These are phyloP conservation scores for Pseudococcus longispinus DNA, from an alignment of 2,888 invertebrate genomes.

Conservation along the genomic window DNA sequence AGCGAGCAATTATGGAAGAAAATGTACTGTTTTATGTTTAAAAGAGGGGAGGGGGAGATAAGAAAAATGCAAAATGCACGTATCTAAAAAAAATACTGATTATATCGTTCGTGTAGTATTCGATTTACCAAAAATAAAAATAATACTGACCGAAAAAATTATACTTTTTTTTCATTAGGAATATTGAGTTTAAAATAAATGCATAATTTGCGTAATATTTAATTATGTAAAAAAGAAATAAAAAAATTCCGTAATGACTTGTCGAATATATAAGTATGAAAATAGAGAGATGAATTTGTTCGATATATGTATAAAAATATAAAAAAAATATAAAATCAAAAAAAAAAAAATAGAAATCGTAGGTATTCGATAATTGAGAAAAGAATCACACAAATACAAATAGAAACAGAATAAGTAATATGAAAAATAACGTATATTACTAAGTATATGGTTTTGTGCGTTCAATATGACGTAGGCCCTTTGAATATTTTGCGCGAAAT, in stretches of 20 bases:
- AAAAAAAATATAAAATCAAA: not conserved
- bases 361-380: not conserved
- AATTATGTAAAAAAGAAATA: slow-evolving; percentile 25
- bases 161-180: not conserved
- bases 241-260: not conserved
- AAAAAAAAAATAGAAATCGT: not conserved
- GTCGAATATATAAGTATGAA: slow-evolving; percentile 17
- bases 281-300: slow-evolving; percentile 41
- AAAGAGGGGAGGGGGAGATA: not conserved
- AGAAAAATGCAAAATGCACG: not conserved
- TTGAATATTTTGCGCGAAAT: not conserved
- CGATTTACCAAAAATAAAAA: not conserved
- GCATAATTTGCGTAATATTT: slow-evolving; percentile 10
- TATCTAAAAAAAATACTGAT: slow-evolving; percentile 35
- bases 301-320: slow-evolving; percentile 8
- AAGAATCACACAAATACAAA: not conserved
- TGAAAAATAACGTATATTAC: not conserved
- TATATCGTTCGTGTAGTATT: not conserved
- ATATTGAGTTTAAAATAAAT: slow-evolving; percentile 14
- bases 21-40: slow-evolving; percentile 9
- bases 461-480: not conserved
- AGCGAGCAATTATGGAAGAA: not conserved
- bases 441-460: slow-evolving; percentile 21
- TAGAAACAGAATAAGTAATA: not conserved
- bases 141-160: slow-evolving; percentile 47